These are phyloP conservation scores for Lepetodrilus schrolli DNA, from an alignment of 2,888 invertebrate species.

Conservation along the genomic window DNA sequence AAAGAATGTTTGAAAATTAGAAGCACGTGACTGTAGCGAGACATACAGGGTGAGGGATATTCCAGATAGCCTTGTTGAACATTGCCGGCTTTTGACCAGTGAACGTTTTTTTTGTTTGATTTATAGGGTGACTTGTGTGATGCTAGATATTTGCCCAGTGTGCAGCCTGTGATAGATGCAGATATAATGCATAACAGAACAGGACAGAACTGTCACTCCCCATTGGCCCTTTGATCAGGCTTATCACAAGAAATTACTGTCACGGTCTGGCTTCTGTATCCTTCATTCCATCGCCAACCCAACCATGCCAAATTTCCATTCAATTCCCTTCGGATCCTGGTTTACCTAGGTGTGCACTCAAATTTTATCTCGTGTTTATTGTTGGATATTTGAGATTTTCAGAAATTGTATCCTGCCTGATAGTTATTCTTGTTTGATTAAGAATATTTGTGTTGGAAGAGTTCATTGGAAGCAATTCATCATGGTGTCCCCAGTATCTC, in stretches of 20 bases:
- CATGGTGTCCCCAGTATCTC: too few relatives aligned
- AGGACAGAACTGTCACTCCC: neutral
- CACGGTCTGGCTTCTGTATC: neutral
- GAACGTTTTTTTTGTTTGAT: neutral
- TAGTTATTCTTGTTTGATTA: too few relatives aligned
- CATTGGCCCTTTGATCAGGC: neutral
- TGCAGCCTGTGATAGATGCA: conserved; percentile 11
- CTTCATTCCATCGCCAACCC: neutral
- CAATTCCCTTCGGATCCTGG: too few relatives aligned
- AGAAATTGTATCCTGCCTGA: too few relatives aligned
- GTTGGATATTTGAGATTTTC: too few relatives aligned
- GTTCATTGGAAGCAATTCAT: too few relatives aligned
- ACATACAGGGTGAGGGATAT: neutral
- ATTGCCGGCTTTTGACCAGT: neutral
- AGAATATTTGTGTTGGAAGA: too few relatives aligned
- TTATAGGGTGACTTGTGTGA: neutral
- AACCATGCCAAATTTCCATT: too few relatives aligned
- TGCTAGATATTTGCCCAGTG: neutral
- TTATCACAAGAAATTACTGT: neutral
- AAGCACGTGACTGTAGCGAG: conserved; percentile 14
- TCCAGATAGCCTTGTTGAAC: neutral
- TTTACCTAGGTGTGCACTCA: too few relatives aligned
- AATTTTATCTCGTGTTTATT: too few relatives aligned
- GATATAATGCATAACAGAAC: conserved; percentile 8
- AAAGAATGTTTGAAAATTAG: conserved; percentile 28